Conservation (phyloP, 2,797 vertebrate species). For the Taenioides sp. region DNA sequence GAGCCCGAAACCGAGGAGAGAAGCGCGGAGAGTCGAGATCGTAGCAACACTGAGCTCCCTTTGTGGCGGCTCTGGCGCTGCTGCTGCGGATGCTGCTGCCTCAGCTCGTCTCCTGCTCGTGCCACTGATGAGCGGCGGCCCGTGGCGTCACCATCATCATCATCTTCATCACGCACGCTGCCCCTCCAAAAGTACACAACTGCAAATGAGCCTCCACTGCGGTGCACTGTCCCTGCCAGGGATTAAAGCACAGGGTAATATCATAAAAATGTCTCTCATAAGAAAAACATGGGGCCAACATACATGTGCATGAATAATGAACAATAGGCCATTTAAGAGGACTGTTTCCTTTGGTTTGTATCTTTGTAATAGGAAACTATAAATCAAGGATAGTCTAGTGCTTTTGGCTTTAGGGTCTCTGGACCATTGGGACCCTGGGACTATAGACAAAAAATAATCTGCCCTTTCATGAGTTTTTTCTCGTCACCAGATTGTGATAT, state of each 20-base stretch:
- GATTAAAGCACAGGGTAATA: slow-evolving; percentile 5
- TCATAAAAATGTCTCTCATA: background rate
- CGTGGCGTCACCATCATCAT: slow-evolving; percentile 69
- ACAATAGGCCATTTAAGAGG: too few species aligned
- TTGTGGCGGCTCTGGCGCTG: slow-evolving; percentile 76
- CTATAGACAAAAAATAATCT: too few species aligned
- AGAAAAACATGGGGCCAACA: background rate
- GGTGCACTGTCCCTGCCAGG: slow-evolving; percentile 38
- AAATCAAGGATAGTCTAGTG: too few species aligned
- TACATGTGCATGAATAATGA: background rate
- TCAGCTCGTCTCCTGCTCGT: slow-evolving; percentile 47
- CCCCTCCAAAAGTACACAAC: slow-evolving; percentile 17
- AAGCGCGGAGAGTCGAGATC: slow-evolving; percentile 44
- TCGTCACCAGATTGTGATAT: background rate
- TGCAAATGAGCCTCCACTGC: slow-evolving; percentile 49
- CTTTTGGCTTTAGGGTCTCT: too few species aligned
- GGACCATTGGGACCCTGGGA: too few species aligned
- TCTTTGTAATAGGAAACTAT: too few species aligned
- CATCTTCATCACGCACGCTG: slow-evolving; percentile 58
- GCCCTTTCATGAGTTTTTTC: too few species aligned
- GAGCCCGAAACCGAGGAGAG: slow-evolving; percentile 50
- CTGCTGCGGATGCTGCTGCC: slow-evolving; percentile 59
- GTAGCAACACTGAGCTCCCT: slow-evolving; percentile 72
- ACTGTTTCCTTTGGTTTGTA: too few species aligned
- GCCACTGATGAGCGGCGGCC: slow-evolving; percentile 51